Percentiles rank a stretch among this genome's conserved stretches.
phyloP scores from a whole-genome alignment of 1,140 invertebrate species.

The Aporrectodea caliginosa region DNA sequence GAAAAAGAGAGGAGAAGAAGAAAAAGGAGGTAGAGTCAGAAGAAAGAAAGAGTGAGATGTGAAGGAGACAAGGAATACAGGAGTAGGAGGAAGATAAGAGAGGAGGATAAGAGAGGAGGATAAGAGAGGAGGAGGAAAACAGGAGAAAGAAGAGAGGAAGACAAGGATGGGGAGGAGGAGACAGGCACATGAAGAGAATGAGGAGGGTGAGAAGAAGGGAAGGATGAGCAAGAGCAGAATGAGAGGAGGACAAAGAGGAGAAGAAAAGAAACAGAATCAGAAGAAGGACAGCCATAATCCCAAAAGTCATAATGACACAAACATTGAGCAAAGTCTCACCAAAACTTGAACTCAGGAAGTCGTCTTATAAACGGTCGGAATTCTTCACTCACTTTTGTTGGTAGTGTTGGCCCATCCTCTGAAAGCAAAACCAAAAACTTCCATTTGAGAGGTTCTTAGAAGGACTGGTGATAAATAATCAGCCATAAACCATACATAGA shows the following conservation, averaged over 20 bases:
- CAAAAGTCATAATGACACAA: neutral
- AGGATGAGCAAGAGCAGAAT: neutral
- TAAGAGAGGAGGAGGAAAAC: no score
- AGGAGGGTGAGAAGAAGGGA: neutral
- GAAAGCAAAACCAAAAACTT: conserved; percentile 8
- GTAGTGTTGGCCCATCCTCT: conserved; percentile 79
- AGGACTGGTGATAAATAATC: no score
- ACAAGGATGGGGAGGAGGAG: no score
- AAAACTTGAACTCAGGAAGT: conserved; percentile 99
- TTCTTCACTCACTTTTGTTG: conserved; percentile 91
- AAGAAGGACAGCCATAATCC: neutral
- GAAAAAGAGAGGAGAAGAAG: no score
- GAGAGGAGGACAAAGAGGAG: neutral
- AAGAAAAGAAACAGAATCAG: neutral
- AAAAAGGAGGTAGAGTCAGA: no score
- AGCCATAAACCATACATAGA: no score
- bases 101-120: no score
- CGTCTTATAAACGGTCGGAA: conserved; percentile 97
- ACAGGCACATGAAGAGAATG: no score
- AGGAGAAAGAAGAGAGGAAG: no score
- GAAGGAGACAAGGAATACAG: no score
- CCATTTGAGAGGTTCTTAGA: neutral
- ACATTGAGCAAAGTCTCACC: conserved; percentile 60
- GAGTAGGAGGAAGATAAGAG: no score
- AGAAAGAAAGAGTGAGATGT: no score